Percentiles rank a stretch among this genome's conserved stretches.
These are phyloP conservation scores for Leptura quadrifasciata DNA, from an alignment of 2,888 invertebrate species.

Conservation along the genomic window DNA sequence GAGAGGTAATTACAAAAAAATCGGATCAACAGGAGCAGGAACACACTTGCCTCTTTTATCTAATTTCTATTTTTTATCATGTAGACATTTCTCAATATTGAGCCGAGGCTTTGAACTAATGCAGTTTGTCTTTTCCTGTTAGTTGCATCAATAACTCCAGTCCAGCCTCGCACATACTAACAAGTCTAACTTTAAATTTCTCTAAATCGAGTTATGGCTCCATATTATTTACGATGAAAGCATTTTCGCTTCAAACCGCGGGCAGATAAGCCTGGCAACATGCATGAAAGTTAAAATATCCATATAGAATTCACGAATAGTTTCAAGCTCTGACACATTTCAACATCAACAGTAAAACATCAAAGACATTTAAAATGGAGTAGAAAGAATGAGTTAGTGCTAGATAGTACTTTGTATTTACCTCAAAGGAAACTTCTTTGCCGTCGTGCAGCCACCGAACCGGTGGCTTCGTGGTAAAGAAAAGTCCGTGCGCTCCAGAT, in stretches of 20 bases:
- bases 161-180: neutral
- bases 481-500: slow-evolving; percentile 57
- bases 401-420: slow-evolving; percentile 62
- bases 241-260: neutral
- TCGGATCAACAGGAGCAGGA: too few species aligned
- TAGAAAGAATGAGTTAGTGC: slow-evolving; percentile 9
- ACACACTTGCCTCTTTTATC: too few species aligned
- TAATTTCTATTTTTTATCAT: too few species aligned
- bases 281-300: slow-evolving; percentile 15
- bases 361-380: slow-evolving; percentile 29
- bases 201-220: slow-evolving; percentile 2
- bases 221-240: slow-evolving; percentile 14
- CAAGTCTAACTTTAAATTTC: neutral
- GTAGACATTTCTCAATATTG: too few species aligned
- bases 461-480: slow-evolving; percentile 59
- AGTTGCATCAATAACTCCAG: neutral
- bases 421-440: slow-evolving; percentile 77
- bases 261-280: slow-evolving; percentile 2
- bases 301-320: neutral
- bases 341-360: slow-evolving; percentile 27
- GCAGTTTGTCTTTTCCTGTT: neutral
- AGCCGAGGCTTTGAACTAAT: neutral
- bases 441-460: slow-evolving; percentile 78
- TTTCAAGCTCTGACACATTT: slow-evolving; percentile 21
- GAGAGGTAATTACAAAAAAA: too few species aligned